A percentile compares a stretch with the other conserved stretches of the same genome.
Evolutionary conservation across 2,113 vertebrate genomes (phyloP).

Genomic region (Odocoileus hemionus): DNA sequence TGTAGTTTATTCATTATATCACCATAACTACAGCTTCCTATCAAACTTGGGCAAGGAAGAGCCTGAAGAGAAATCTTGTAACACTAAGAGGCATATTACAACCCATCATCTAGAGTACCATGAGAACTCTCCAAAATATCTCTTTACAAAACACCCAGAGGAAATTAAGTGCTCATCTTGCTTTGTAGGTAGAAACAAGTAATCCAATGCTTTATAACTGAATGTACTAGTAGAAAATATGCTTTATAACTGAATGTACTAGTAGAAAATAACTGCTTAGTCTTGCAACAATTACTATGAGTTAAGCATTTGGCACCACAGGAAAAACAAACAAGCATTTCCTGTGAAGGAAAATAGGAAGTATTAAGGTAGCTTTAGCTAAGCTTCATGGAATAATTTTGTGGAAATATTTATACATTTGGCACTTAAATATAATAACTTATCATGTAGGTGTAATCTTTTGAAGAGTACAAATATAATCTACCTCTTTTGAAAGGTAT

Average conservation of each 20-base stretch:
- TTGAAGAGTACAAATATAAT: background rate
- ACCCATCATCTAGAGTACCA: background rate
- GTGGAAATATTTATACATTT: background rate
- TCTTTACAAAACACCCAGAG: conserved; percentile 53
- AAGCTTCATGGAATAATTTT: background rate
- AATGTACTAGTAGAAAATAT: conserved; percentile 55
- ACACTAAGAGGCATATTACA: conserved; percentile 42
- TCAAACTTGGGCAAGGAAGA: background rate
- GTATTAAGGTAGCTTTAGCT: background rate
- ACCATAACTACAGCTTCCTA: background rate
- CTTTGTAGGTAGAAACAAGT: conserved; percentile 60
- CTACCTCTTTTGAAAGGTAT: background rate
- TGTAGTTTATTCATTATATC: conserved; percentile 5
- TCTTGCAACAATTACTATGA: conserved; percentile 44
- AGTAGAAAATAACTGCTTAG: conserved; percentile 52
- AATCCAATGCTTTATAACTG: conserved; percentile 55
- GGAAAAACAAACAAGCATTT: conserved; percentile 2
- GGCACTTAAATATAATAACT: background rate
- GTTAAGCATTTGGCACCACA: background rate
- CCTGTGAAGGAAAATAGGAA: background rate
- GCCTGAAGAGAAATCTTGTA: conserved; percentile 1
- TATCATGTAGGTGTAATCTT: background rate
- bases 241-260: conserved; percentile 57
- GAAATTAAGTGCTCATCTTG: conserved; percentile 66
- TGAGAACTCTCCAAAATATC: conserved; percentile 28